Base-by-base conservation (phyloP, 2,797 vertebrate genomes). In the Ficedula albicollis region DNA sequence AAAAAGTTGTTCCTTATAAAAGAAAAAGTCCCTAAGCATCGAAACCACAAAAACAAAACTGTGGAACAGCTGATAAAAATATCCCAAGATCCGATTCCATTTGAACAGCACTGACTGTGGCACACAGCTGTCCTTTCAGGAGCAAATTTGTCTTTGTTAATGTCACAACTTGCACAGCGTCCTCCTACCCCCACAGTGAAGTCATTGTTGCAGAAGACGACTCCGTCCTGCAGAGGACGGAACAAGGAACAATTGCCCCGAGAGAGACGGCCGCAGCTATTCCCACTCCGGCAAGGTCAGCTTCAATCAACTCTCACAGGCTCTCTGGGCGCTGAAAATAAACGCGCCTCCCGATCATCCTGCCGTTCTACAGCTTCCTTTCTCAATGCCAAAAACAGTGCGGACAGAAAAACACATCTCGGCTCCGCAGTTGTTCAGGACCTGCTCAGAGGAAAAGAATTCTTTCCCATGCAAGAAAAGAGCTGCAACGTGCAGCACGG, bases 221-320 rank as follows among this genome's bases (percentile, higher is more conserved):
- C 74, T 96, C 87, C 11, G 82, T 78, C 93, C 70, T 41, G 78
- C 43, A 38, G 60, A 93, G 84, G 97, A 93, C 69, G 14, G 91
- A 96, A 97, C 89, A 87, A 96, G 93, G 96, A 96, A 97, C 97
- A 97, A 98, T 89, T 73, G 96, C 97, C 93, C 95, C 51, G 36
- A 87, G 89, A 97, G 96, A 94, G 95, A 93, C 32, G 26, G 95
- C 82, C 56, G 55, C 92, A 83, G 97, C 92, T 93, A 87, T 83
- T 89, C 87, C 90, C 95, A 32, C 95, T 97, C 89, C 90, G 64
- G 79, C 98, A 98, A 98, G 97, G 97, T 97, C 98, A 98, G 73
- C 81, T 89, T 44, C 77, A 95, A 92, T 84, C 93, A 94, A 29
- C 78, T 82, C 84, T 63, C 90, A n/a, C 95, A 92, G 88, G 69